A percentile compares a stretch with the other conserved stretches of the same genome.
Evolutionary conservation across 2,113 vertebrate species (phyloP).

Genomic region (Nipponia nippon): DNA sequence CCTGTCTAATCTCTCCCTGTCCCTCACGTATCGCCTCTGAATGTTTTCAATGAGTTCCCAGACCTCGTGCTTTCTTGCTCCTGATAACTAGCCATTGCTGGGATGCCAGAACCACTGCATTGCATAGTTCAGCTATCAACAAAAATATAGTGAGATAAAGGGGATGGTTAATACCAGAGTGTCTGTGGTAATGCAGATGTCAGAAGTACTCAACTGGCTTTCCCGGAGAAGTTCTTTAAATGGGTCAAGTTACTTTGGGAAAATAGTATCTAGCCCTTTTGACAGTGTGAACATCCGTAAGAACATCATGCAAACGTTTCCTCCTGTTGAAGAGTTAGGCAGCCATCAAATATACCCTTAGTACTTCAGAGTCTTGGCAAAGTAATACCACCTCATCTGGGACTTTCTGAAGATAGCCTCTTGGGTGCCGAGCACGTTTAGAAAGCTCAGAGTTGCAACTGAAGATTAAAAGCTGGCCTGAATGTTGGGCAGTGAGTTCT

Average conservation of each 20-base stretch:
- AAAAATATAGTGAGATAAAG: slow-evolving; percentile 66
- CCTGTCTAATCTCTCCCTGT: slow-evolving; percentile 64
- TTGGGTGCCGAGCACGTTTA: background rate
- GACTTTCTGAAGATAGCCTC: background rate
- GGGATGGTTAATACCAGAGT: background rate
- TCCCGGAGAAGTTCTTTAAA: slow-evolving; percentile 28
- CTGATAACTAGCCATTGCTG: slow-evolving; percentile 66
- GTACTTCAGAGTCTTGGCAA: background rate
- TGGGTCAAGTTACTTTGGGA: slow-evolving; percentile 27
- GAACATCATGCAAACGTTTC: background rate
- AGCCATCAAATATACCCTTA: background rate
- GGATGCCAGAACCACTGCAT: slow-evolving; percentile 63
- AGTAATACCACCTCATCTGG: background rate
- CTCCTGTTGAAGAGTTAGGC: background rate
- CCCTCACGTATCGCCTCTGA: slow-evolving; percentile 55
- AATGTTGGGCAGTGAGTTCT: background rate
- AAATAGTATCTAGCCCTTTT: slow-evolving; percentile 28
- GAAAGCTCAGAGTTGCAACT: background rate
- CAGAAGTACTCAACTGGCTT: slow-evolving; percentile 38
- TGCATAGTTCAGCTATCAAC: slow-evolving; percentile 72
- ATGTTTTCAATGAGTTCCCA: slow-evolving; percentile 66
- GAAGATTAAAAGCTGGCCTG: background rate
- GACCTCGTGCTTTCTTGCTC: slow-evolving; percentile 58
- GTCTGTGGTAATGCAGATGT: slow-evolving; percentile 47
- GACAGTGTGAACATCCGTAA: slow-evolving; percentile 17